A percentile compares a stretch with the other conserved stretches of the same genome.
phyloP scores from a whole-genome alignment of 2,888 invertebrate genomes.

The Agriopis marginaria region DNA sequence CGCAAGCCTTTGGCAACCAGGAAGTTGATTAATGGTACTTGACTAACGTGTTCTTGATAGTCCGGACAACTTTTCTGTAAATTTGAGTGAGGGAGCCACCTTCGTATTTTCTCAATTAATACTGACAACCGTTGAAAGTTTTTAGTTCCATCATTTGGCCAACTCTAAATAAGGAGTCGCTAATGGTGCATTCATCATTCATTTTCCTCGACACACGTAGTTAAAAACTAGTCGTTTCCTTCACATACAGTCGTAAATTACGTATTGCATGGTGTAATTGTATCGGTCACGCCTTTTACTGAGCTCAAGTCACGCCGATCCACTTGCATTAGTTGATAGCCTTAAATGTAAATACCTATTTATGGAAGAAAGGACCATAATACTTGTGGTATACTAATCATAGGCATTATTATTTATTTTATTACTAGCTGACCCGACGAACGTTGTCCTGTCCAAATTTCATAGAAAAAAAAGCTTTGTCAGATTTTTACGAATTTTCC shows the following conservation, averaged over 20 bases:
- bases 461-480: too few relatives aligned
- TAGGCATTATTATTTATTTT: background rate
- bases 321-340: background rate
- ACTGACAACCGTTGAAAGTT: background rate
- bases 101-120: background rate
- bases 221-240: conserved; percentile 1
- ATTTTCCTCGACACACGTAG: background rate
- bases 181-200: background rate
- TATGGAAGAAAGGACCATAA: background rate
- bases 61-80: background rate
- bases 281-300: conserved; percentile 30
- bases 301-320: conserved; percentile 20
- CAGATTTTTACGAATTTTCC: too few relatives aligned
- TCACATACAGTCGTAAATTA: conserved; percentile 1
- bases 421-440: too few relatives aligned
- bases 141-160: background rate
- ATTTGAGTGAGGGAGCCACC: background rate
- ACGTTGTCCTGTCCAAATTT: too few relatives aligned
- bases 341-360: conserved; percentile 13
- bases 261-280: conserved; percentile 19
- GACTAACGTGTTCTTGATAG: background rate
- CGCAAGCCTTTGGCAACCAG: background rate
- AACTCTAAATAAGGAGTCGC: background rate
- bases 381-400: background rate
- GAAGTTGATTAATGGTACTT: background rate